A percentile compares a stretch with the other conserved stretches of the same genome.
These are phyloP conservation scores for Bombus superbus DNA, from an alignment of 1,140 invertebrate genomes.

Conservation along the genomic window DNA sequence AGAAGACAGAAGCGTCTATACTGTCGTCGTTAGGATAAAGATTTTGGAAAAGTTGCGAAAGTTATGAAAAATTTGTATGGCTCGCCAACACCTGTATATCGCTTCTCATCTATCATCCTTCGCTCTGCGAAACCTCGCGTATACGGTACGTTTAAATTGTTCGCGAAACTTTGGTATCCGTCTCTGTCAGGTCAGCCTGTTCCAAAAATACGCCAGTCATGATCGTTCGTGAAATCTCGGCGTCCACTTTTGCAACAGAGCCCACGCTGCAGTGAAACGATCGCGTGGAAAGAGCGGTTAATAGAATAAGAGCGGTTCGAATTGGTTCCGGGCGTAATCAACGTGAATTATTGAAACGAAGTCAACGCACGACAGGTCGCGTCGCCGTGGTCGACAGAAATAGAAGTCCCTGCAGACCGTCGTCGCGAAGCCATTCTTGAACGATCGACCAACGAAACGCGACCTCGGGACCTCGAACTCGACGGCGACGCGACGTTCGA, in stretches of 20 bases:
- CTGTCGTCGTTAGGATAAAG: background rate
- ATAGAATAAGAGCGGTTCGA: background rate
- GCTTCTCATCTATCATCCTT: no score
- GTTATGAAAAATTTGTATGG: background rate
- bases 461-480: conserved; percentile 45
- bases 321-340: background rate
- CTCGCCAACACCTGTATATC: background rate
- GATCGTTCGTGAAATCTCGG: background rate
- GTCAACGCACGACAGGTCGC: conserved; percentile 21
- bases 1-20: background rate
- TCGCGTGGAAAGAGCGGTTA: background rate
- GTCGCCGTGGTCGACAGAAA: conserved; percentile 18
- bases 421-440: conserved; percentile 23
- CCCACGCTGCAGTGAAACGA: background rate
- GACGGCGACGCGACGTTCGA: background rate
- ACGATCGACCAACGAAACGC: conserved; percentile 31
- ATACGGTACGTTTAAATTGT: background rate
- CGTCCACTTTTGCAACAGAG: background rate
- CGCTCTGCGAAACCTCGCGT: no score
- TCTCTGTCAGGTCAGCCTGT: background rate
- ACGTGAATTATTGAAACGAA: conserved; percentile 34
- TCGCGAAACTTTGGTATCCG: background rate
- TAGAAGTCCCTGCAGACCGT: background rate
- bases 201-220: background rate
- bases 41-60: background rate